These are phyloP conservation scores for Drosophila ohnishii DNA, from an alignment of 1,140 invertebrate genomes.

Conservation along the genomic window DNA sequence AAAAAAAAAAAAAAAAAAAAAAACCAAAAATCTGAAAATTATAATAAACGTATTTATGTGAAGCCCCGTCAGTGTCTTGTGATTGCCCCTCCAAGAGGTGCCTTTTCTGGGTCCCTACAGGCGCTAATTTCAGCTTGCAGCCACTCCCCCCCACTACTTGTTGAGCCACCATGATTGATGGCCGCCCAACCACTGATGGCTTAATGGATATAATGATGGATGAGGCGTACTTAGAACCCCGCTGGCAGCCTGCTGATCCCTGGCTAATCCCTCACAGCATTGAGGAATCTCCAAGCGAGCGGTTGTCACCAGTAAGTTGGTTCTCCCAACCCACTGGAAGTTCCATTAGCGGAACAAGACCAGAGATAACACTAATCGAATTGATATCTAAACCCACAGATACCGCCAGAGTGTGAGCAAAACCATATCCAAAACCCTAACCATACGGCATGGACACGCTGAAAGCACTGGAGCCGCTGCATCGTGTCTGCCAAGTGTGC, in stretches of 20 bases:
- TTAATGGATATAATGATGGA: slow-evolving; percentile 69
- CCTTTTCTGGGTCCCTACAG: no score
- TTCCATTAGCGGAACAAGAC: slow-evolving; percentile 6
- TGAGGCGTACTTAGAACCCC: slow-evolving; percentile 9
- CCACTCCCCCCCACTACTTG: neutral
- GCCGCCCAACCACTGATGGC: slow-evolving; percentile 4
- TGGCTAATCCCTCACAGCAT: neutral
- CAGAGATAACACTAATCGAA: slow-evolving; percentile 20
- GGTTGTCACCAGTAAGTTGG: neutral
- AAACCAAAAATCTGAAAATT: slow-evolving; percentile 71
- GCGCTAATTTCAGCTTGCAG: neutral
- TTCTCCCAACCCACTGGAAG: neutral
- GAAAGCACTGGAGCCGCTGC: slow-evolving; percentile 48
- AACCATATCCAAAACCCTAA: neutral
- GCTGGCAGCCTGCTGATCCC: neutral
- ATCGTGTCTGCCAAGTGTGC: slow-evolving; percentile 52
- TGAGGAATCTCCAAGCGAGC: neutral
- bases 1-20: slow-evolving; percentile 50
- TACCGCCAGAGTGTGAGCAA: neutral
- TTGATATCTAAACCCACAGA: slow-evolving; percentile 15
- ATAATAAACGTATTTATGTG: slow-evolving; percentile 82
- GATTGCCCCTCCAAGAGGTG: neutral
- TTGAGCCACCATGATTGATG: slow-evolving; percentile 49
- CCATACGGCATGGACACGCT: slow-evolving; percentile 57
- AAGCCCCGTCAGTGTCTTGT: slow-evolving; percentile 23